Percentiles rank a stretch among this genome's conserved stretches.
These are phyloP conservation scores for Stenoptilia bipunctidactyla DNA, from an alignment of 2,888 invertebrate species.

Conservation along the genomic window DNA sequence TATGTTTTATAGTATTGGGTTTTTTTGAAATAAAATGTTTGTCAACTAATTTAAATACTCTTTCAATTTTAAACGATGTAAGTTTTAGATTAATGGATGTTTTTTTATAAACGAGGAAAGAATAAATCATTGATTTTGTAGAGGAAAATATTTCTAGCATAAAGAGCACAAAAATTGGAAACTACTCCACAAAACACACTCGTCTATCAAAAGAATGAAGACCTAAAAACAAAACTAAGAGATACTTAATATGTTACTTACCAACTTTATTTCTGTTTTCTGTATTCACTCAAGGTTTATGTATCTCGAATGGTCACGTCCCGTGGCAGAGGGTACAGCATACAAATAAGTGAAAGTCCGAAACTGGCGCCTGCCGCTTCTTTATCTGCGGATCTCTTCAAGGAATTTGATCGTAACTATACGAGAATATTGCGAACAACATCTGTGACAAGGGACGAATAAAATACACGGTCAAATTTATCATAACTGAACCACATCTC, in stretches of 20 bases:
- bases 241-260: conserved; percentile 63
- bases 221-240: conserved; percentile 57
- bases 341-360: conserved; percentile 70
- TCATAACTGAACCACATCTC: not conserved
- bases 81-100: too few relatives aligned
- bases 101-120: too few relatives aligned
- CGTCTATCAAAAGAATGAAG: too few relatives aligned
- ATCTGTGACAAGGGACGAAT: conserved; percentile 67
- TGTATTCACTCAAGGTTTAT: conserved; percentile 70
- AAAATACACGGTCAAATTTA: conserved; percentile 23
- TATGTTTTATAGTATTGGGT: conserved; percentile 4
- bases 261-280: conserved; percentile 64
- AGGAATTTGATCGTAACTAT: conserved; percentile 62
- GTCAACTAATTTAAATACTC: too few relatives aligned
- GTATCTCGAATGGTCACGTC: conserved; percentile 71
- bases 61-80: too few relatives aligned
- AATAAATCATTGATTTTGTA: too few relatives aligned
- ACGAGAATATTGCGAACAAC: conserved; percentile 66
- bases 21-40: too few relatives aligned
- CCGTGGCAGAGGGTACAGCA: conserved; percentile 61
- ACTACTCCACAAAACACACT: too few relatives aligned
- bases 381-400: conserved; percentile 68
- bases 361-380: conserved; percentile 58
- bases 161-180: too few relatives aligned
- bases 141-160: too few relatives aligned